phyloP scores from a whole-genome alignment of 2,113 vertebrate species.

The Carettochelys insculpta region DNA sequence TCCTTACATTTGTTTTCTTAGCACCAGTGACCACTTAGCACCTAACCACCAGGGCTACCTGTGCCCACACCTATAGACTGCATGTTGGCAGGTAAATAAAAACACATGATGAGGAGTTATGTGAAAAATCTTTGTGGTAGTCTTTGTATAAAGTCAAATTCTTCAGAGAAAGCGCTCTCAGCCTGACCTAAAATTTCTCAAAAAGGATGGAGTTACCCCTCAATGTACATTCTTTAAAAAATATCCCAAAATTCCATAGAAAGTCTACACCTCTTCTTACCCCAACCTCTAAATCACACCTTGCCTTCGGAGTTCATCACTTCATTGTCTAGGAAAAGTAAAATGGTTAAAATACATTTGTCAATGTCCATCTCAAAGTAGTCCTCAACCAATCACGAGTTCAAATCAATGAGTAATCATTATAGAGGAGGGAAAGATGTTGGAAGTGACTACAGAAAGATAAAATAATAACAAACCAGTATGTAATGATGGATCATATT shows the following conservation, averaged over 20 bases:
- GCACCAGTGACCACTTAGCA: too few species aligned
- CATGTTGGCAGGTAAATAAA: neutral
- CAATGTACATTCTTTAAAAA: neutral
- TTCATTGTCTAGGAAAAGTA: constrained; percentile 75
- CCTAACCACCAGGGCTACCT: neutral
- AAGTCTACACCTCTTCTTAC: fast-evolving
- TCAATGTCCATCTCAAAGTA: constrained; percentile 87
- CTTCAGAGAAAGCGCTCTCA: neutral
- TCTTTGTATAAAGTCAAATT: fast-evolving
- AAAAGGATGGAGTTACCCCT: neutral
- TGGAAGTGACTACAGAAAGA: constrained; percentile 74
- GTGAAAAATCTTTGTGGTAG: fast-evolving
- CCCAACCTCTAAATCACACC: constrained; percentile 47
- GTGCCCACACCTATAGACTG: fast-evolving
- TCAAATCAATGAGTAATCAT: constrained; percentile 85
- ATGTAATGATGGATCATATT: constrained; percentile 76
- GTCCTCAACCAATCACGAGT: constrained; percentile 83
- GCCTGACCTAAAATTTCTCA: constrained; percentile 67
- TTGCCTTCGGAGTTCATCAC: constrained; percentile 81
- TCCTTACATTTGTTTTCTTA: too few species aligned
- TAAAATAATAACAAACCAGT: constrained; percentile 82
- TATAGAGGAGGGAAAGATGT: constrained; percentile 73
- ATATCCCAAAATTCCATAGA: neutral
- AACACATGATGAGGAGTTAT: fast-evolving
- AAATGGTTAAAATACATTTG: constrained; percentile 83